Evolutionary conservation across 2,113 vertebrate genomes (phyloP).

Genomic region (Xiphophorus hellerii): DNA sequence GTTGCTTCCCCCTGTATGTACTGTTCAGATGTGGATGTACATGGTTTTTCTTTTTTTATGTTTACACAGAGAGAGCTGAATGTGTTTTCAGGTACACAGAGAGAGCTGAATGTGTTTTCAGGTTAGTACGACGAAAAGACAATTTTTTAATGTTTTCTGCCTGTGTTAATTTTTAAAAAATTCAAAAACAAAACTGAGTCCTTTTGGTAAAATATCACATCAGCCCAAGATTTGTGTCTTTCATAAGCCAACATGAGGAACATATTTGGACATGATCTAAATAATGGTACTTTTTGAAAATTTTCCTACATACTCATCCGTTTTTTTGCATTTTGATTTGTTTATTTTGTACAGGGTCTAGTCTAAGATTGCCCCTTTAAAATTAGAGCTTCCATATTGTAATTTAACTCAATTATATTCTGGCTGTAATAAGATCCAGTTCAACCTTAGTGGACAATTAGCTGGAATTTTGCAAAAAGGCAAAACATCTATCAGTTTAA

Average conservation of each 20-base stretch:
- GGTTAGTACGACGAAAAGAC: constrained; percentile 58
- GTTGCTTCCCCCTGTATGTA: constrained; percentile 63
- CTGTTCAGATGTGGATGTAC: constrained; percentile 48
- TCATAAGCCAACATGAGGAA: constrained; percentile 41
- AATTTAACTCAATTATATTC: constrained; percentile 18
- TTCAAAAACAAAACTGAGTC: constrained; percentile 47
- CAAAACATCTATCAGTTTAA: constrained; percentile 10
- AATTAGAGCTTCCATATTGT: constrained; percentile 34
- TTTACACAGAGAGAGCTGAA: constrained; percentile 69
- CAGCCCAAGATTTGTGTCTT: constrained; percentile 31
- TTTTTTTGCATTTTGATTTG: constrained; percentile 60
- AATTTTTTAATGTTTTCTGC: constrained; percentile 60
- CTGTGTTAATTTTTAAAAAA: constrained; percentile 52
- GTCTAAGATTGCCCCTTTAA: constrained; percentile 56
- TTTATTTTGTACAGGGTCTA: constrained; percentile 64
- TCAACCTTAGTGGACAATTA: constrained; percentile 26
- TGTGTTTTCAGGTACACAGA: constrained; percentile 56
- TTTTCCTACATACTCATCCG: constrained; percentile 37
- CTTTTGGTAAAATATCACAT: constrained; percentile 53
- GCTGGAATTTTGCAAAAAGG: constrained; percentile 16
- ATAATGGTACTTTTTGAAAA: constrained; percentile 39
- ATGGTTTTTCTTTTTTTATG: constrained; percentile 53
- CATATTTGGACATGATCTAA: constrained; percentile 40
- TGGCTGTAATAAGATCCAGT: constrained; percentile 43
- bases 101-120: constrained; percentile 51